These are phyloP conservation scores for Notarius quadriscutis DNA, from an alignment of 2,113 vertebrate genomes.

Conservation along the genomic window DNA sequence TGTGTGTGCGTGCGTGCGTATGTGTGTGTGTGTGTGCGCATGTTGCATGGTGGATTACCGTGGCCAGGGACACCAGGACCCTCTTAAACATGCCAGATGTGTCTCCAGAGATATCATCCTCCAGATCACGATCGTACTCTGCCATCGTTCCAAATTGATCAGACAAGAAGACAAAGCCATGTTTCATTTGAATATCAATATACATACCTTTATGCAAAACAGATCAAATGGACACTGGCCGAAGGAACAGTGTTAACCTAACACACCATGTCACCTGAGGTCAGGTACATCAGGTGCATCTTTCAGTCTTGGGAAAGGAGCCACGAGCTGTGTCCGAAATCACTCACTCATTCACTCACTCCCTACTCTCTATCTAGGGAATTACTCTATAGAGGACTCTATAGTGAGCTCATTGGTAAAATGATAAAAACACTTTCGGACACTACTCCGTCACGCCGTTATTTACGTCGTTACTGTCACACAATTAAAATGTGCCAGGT, in stretches of 20 bases:
- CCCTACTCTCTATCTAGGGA: too few relatives aligned
- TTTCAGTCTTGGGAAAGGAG: neutral
- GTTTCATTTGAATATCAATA: conserved; percentile 20
- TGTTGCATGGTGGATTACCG: conserved; percentile 70
- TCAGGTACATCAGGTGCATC: neutral
- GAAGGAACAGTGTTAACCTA: neutral
- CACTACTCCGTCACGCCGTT: too few relatives aligned
- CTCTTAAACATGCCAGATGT: conserved; percentile 90
- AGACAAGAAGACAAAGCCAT: neutral
- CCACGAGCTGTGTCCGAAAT: too few relatives aligned
- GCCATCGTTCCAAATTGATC: conserved; percentile 14
- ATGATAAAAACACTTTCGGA: too few relatives aligned
- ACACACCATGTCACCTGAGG: neutral
- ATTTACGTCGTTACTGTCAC: too few relatives aligned
- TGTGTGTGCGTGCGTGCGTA: neutral
- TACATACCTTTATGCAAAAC: neutral
- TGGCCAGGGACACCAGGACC: conserved; percentile 87
- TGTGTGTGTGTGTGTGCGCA: conserved; percentile 6
- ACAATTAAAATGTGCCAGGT: too few relatives aligned
- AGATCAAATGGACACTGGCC: neutral
- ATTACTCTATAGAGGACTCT: too few relatives aligned
- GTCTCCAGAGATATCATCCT: conserved; percentile 85
- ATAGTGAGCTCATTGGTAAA: too few relatives aligned
- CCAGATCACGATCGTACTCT: conserved; percentile 81
- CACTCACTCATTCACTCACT: too few relatives aligned